Conservation (phyloP, 2,888 invertebrate species). For the Pimpla rufipes region DNA sequence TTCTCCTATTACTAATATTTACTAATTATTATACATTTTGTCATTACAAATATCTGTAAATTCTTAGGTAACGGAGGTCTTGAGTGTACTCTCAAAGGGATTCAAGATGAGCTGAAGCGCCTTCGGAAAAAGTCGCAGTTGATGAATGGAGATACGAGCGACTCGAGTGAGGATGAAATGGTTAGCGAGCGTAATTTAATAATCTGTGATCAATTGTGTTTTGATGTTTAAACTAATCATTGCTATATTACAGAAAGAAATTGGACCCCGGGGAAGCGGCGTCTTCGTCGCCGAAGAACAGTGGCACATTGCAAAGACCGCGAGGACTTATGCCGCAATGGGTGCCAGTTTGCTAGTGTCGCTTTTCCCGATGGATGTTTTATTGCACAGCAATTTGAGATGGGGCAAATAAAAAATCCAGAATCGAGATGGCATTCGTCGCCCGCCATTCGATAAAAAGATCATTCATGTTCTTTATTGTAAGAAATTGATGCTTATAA, state of each 20-base stretch:
- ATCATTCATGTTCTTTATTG: neutral
- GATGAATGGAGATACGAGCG: neutral
- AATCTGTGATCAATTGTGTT: neutral
- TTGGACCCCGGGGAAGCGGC: slow-evolving; percentile 33
- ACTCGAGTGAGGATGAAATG: slow-evolving; percentile 8
- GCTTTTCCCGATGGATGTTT: slow-evolving; percentile 11
- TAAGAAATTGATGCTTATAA: neutral
- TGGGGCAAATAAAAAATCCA: slow-evolving; percentile 3
- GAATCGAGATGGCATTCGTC: neutral
- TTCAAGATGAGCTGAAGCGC: slow-evolving; percentile 9
- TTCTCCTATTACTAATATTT: neutral
- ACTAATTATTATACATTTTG: slow-evolving; percentile 1
- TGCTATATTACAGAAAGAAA: slow-evolving; percentile 35
- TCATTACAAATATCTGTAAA: neutral
- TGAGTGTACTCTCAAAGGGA: neutral
- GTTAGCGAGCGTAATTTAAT: neutral
- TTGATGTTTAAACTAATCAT: neutral
- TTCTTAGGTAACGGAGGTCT: neutral
- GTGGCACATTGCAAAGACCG: slow-evolving; percentile 3
- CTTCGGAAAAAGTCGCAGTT: neutral
- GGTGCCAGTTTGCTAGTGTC: slow-evolving; percentile 2
- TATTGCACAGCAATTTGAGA: slow-evolving; percentile 6
- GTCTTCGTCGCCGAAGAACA: slow-evolving; percentile 8
- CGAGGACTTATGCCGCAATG: slow-evolving; percentile 10
- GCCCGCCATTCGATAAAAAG: slow-evolving; percentile 12